Base-by-base conservation (phyloP, 2,797 vertebrate species). In the Artibeus jamaicensis region DNA sequence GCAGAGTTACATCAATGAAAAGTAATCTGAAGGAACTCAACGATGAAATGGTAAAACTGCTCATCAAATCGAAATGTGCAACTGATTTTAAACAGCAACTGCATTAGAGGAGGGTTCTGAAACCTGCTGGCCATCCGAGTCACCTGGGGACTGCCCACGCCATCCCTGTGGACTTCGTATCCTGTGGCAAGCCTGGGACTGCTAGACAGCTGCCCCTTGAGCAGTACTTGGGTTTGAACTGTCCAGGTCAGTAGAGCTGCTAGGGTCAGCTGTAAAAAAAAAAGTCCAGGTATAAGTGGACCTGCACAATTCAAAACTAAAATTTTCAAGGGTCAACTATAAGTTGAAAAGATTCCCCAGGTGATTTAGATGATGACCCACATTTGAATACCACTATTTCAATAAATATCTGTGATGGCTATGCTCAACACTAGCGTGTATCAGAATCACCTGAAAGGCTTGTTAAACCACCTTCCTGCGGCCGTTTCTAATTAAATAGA, bases 21-120 rank as follows among this genome's bases (percentile, higher is more conserved):
- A 26, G 1, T 37, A 55, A 79, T 79, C 29, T 57, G 46, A 77
- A 86, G 42, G 26, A 91, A 70, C 29, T 81, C 57, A 62, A 10
- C 9, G 19, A 26, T n/a, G 21, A 92, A 86, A 46, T 15, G 39
- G 16, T 62, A 57, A 92, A 92, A 74, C 34, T 46, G 2, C 73
- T 82, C 3, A 14, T 65, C 6, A 68, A 70, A 65, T 65, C 2
- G 62, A 65, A 65, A 78, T 39, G 10, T n/a, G 3, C 83, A 39
- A 76, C 39, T 65, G 19, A 88, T 97, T 90, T 81, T 65, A 88
- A 86, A 76, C 6, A 96, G 71, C 50, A 3, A 26, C 19, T 42
- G 32, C 11, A 0, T 42, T 88, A 48, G 76, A 39, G 55, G 82
- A 73, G 8, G 5, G 2, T 26, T 74, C 57, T 29, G 3, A 81